Percentiles rank a stretch among this genome's conserved stretches.
phyloP scores from a whole-genome alignment of 2,888 invertebrate species.

The Sinhomidia bicolor region DNA sequence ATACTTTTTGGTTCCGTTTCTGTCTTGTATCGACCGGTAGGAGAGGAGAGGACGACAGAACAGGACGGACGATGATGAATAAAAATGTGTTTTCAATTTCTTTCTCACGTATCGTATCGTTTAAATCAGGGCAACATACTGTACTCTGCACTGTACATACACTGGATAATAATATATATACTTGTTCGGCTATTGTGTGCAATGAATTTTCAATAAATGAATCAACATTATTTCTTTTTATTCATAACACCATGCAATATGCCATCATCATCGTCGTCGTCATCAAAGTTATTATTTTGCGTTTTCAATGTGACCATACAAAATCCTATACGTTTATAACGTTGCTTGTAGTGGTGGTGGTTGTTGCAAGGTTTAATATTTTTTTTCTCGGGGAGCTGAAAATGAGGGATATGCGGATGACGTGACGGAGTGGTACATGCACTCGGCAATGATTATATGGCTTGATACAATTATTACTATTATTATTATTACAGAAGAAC shows the following conservation, averaged over 20 bases:
- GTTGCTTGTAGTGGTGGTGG: too few relatives aligned
- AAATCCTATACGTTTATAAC: too few relatives aligned
- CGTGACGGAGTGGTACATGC: constrained; percentile 35
- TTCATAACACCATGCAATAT: constrained; percentile 67
- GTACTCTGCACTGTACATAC: background rate
- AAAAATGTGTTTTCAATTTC: background rate
- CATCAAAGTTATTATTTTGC: constrained; percentile 34
- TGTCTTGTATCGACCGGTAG: background rate
- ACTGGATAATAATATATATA: background rate
- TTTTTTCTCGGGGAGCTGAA: constrained; percentile 4
- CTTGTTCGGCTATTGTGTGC: background rate
- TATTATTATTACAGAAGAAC: background rate
- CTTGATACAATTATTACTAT: constrained; percentile 47
- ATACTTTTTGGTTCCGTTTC: background rate
- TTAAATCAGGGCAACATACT: constrained; percentile 27
- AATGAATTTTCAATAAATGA: constrained; percentile 56
- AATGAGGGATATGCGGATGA: constrained; percentile 39
- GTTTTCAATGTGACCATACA: background rate
- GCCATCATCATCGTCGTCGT: constrained; percentile 47
- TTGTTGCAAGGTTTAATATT: background rate
- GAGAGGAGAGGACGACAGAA: background rate
- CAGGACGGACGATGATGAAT: too few relatives aligned
- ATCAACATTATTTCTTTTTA: constrained; percentile 58
- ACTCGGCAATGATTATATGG: constrained; percentile 16
- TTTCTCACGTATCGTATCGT: constrained; percentile 19